Conservation (phyloP, 2,113 vertebrate genomes). For the Triplophysa dalaica region DNA sequence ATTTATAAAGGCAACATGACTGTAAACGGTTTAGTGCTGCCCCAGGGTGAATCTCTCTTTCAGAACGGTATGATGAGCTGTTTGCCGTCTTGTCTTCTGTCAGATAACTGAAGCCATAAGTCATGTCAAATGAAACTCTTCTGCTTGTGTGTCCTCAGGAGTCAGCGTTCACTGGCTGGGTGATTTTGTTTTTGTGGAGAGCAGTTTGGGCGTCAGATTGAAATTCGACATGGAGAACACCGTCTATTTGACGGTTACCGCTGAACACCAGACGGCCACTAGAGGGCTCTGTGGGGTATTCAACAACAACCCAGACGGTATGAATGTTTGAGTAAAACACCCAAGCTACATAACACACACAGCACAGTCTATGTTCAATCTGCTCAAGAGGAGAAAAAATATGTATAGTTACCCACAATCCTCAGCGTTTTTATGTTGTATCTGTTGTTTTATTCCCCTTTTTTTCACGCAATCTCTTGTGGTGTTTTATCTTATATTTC, state of each 20-base stretch:
- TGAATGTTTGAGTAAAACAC: background rate
- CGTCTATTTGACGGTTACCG: conserved; percentile 74
- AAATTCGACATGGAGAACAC: conserved; percentile 76
- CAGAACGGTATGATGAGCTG: conserved; percentile 73
- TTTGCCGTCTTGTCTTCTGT: background rate
- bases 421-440: background rate
- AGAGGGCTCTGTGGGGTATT: conserved; percentile 88
- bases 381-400: background rate
- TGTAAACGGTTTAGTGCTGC: conserved; percentile 69
- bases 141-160: conserved; percentile 65
- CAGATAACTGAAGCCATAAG: background rate
- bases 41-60: conserved; percentile 70
- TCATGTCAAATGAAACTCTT: too few relatives aligned
- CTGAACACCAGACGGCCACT: conserved; percentile 74
- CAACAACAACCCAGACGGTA: conserved; percentile 77
- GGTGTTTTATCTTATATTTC: background rate
- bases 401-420: background rate
- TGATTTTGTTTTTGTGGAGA: conserved; percentile 86
- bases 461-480: background rate
- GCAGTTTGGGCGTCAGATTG: conserved; percentile 79
- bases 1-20: conserved; percentile 70
- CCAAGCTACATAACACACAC: background rate
- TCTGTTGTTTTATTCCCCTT: background rate
- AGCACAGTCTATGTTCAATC: background rate
- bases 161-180: conserved; percentile 86